These are phyloP conservation scores for Cherax quadricarinatus DNA, from an alignment of 1,140 invertebrate species.

Conservation along the genomic window DNA sequence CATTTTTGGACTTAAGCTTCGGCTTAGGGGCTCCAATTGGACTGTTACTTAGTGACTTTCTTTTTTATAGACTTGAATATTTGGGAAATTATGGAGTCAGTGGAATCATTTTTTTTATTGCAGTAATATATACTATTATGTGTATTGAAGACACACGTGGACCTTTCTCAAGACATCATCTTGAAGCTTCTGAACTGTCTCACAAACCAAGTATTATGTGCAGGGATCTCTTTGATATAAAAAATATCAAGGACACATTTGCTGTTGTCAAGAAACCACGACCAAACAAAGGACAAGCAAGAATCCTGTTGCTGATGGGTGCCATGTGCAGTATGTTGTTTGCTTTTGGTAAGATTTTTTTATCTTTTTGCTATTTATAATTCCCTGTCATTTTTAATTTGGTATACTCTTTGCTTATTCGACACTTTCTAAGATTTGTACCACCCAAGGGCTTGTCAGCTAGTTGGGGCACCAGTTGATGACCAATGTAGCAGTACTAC, in stretches of 20 bases:
- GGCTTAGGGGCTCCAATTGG: conserved; percentile 35
- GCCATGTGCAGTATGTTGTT: conserved; percentile 41
- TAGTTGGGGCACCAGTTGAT: too few relatives aligned
- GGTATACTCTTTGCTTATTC: not conserved
- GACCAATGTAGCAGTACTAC: too few relatives aligned
- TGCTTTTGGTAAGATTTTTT: conserved; percentile 34
- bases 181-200: conserved; percentile 5
- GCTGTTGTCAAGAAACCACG: conserved; percentile 5
- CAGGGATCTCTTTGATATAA: conserved; percentile 30
- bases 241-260: conserved; percentile 21
- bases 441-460: too few relatives aligned
- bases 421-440: not conserved
- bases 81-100: conserved; percentile 33
- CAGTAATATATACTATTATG: conserved; percentile 15
- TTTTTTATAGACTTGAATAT: conserved; percentile 36
- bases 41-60: conserved; percentile 21
- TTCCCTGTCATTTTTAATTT: not conserved
- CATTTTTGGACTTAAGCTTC: conserved; percentile 39
- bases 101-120: not conserved
- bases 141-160: conserved; percentile 46
- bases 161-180: conserved; percentile 25
- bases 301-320: conserved; percentile 18
- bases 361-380: not conserved
- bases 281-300: conserved; percentile 15
- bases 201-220: conserved; percentile 15